These are phyloP conservation scores for Eilema sororculum DNA, from an alignment of 2,888 invertebrate species.

Conservation along the genomic window DNA sequence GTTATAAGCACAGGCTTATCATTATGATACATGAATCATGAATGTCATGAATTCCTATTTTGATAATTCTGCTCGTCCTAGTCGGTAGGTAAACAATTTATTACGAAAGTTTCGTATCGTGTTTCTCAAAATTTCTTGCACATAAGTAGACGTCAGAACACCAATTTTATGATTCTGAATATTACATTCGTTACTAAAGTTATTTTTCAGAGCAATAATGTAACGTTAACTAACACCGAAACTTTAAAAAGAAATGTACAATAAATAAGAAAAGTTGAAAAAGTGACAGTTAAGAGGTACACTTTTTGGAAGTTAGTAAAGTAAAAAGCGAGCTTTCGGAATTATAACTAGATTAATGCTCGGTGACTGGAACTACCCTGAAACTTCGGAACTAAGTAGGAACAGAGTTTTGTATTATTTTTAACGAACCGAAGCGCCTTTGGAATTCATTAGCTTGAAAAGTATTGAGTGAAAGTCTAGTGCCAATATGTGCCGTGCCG, in stretches of 20 bases:
- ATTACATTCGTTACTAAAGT: conserved; percentile 39
- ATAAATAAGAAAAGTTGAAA: conserved; percentile 63
- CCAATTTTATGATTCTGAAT: conserved; percentile 45
- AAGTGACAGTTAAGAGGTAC: conserved; percentile 65
- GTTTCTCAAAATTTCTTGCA: conserved; percentile 29
- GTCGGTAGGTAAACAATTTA: conserved; percentile 20
- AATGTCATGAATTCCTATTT: not conserved
- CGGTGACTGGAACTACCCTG: conserved; percentile 78
- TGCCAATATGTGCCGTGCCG: conserved; percentile 64
- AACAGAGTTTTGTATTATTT: conserved; percentile 82
- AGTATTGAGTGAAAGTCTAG: conserved; percentile 67
- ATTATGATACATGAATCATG: no score
- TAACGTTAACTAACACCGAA: conserved; percentile 53
- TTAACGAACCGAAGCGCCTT: conserved; percentile 78
- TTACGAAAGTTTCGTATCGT: conserved; percentile 35
- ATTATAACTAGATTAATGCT: conserved; percentile 84
- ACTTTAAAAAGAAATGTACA: conserved; percentile 57
- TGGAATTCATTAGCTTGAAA: conserved; percentile 81
- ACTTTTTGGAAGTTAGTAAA: conserved; percentile 63
- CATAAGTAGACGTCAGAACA: conserved; percentile 29
- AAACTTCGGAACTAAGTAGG: conserved; percentile 74
- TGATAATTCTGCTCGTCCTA: not conserved
- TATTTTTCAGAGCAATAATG: conserved; percentile 54
- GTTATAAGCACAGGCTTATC: not conserved
- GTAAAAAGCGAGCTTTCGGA: conserved; percentile 65